Evolutionary conservation across 2,888 invertebrate species (phyloP).

Genomic region (Strigamia maritima): DNA sequence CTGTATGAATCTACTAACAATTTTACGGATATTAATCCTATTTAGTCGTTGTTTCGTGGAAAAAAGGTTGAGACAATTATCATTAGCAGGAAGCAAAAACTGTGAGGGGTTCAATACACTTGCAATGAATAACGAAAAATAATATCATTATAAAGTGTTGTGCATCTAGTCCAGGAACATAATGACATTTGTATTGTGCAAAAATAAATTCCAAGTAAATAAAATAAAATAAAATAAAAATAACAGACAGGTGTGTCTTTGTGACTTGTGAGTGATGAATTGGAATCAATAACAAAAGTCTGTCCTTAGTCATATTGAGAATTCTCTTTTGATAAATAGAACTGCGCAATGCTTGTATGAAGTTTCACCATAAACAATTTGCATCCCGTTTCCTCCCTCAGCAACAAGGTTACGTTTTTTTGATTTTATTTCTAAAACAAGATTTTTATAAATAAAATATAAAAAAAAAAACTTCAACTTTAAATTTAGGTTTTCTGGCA

Average conservation of each 20-base stretch:
- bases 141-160: too few relatives aligned
- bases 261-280: background rate
- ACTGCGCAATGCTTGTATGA: slow-evolving; percentile 15
- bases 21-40: slow-evolving; percentile 29
- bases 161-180: too few relatives aligned
- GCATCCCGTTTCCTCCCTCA: slow-evolving; percentile 30
- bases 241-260: background rate
- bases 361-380: slow-evolving; percentile 19
- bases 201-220: background rate
- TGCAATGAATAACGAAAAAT: background rate
- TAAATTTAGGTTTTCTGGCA: background rate
- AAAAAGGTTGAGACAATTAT: slow-evolving; percentile 3
- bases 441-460: slow-evolving; percentile 7
- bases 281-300: background rate
- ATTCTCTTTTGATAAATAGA: background rate
- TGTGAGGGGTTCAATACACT: slow-evolving; percentile 22
- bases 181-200: background rate
- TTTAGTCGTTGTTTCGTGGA: slow-evolving; percentile 9
- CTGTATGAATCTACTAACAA: background rate
- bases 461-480: background rate
- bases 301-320: background rate
- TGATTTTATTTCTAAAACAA: background rate
- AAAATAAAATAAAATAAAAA: background rate
- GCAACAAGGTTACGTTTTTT: slow-evolving; percentile 6
- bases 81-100: slow-evolving; percentile 14